Evolutionary conservation across 2,888 invertebrate genomes (phyloP).

Genomic region (Drymonia ruficornis): DNA sequence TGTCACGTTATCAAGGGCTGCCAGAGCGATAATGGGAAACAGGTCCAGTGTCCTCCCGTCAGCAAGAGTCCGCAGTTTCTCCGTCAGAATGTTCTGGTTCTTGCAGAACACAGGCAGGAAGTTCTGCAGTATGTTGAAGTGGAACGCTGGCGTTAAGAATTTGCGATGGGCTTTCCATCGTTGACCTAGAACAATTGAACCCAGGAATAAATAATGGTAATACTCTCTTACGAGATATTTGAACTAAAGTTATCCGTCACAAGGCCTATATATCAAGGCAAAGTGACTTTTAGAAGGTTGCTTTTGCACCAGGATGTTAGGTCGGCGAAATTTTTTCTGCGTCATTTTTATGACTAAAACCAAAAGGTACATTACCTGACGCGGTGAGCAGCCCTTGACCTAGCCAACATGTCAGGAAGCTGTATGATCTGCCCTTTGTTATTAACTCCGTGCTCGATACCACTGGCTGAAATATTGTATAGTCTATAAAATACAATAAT

Average conservation of each 20-base stretch:
- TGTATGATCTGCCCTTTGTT: constrained; percentile 83
- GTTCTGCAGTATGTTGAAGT: constrained; percentile 90
- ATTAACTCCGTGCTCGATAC: constrained; percentile 75
- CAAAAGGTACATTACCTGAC: constrained; percentile 66
- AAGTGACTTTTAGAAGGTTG: no score
- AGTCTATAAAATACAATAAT: not conserved
- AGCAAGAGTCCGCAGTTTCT: constrained; percentile 75
- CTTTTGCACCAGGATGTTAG: no score
- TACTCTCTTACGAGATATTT: no score
- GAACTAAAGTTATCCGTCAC: no score
- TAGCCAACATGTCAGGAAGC: constrained; percentile 76
- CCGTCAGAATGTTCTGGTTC: constrained; percentile 83
- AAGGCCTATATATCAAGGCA: no score
- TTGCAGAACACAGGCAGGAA: constrained; percentile 89
- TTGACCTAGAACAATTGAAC: constrained; percentile 50
- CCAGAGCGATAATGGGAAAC: constrained; percentile 85
- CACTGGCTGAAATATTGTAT: constrained; percentile 64
- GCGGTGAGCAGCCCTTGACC: constrained; percentile 84
- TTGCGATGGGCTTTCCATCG: constrained; percentile 88
- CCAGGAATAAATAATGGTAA: constrained; percentile 6
- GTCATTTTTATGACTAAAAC: no score
- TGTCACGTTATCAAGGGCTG: constrained; percentile 78
- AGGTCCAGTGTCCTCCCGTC: constrained; percentile 80
- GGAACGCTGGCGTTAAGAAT: constrained; percentile 91
- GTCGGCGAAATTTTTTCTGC: no score